Percentiles rank a stretch among this genome's conserved stretches.
These are phyloP conservation scores for Pomacea canaliculata DNA, from an alignment of 2,888 invertebrate species.

Conservation along the genomic window DNA sequence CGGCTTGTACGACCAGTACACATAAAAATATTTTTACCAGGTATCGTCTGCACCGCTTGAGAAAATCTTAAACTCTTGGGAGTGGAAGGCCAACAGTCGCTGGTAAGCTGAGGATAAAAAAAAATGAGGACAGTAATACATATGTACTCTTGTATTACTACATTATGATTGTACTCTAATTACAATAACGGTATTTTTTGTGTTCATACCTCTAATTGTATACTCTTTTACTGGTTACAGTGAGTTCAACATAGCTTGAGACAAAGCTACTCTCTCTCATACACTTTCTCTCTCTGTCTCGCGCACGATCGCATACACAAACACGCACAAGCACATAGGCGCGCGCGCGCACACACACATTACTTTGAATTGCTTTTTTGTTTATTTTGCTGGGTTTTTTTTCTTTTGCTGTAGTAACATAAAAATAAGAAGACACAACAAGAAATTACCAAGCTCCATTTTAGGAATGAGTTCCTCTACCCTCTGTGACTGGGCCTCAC, in stretches of 20 bases:
- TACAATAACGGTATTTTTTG: too few relatives aligned
- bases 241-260: background rate
- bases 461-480: background rate
- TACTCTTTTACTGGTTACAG: too few relatives aligned
- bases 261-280: constrained; percentile 1
- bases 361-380: background rate
- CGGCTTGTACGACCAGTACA: too few relatives aligned
- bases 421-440: too few relatives aligned
- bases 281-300: background rate
- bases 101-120: background rate
- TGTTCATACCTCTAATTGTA: too few relatives aligned
- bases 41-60: background rate
- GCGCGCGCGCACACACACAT: background rate
- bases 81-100: background rate
- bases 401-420: too few relatives aligned
- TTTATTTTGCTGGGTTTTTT: background rate
- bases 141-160: too few relatives aligned
- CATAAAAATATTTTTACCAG: too few relatives aligned
- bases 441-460: too few relatives aligned
- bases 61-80: background rate
- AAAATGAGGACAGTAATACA: too few relatives aligned
- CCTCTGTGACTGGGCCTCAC: background rate
- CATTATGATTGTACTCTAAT: too few relatives aligned
- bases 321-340: background rate
- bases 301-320: background rate